Conservation (phyloP, 2,888 invertebrate species). For the Chrysolina oricalcia region DNA sequence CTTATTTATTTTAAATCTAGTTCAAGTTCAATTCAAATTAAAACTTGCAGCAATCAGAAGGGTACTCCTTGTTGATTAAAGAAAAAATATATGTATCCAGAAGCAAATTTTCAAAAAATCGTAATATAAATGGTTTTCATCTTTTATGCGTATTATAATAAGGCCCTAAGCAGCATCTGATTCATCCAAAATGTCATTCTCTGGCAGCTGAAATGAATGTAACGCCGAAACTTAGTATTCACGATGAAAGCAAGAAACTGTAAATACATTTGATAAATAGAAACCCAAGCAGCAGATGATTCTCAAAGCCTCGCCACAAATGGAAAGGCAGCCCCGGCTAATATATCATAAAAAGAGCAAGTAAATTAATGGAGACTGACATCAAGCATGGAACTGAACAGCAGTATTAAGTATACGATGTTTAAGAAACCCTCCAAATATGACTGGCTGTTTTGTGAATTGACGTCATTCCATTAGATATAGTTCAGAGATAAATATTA, state of each 20-base stretch:
- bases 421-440: slow-evolving; percentile 3
- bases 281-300: slow-evolving; percentile 26
- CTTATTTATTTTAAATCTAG: too few relatives aligned
- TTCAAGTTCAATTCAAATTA: too few relatives aligned
- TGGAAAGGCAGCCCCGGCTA: slow-evolving; percentile 13
- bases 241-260: slow-evolving; percentile 9
- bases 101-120: too few relatives aligned
- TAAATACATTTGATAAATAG: slow-evolving; percentile 25
- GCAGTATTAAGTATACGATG: background rate
- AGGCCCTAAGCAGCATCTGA: background rate
- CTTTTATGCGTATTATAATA: too few relatives aligned
- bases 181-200: background rate
- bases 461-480: background rate
- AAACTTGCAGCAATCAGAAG: too few relatives aligned
- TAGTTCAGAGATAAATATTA: background rate
- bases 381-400: slow-evolving; percentile 14
- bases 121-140: too few relatives aligned
- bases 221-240: slow-evolving; percentile 7
- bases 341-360: slow-evolving; percentile 18
- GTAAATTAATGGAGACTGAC: slow-evolving; percentile 15
- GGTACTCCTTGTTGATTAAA: too few relatives aligned
- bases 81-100: too few relatives aligned
- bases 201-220: background rate
- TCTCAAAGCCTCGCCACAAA: slow-evolving; percentile 18
- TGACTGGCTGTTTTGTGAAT: slow-evolving; percentile 3